Percentiles rank a stretch among this genome's conserved stretches.
Evolutionary conservation across 2,888 invertebrate species (phyloP).

Genomic region (Drosophila fulvimacula): DNA sequence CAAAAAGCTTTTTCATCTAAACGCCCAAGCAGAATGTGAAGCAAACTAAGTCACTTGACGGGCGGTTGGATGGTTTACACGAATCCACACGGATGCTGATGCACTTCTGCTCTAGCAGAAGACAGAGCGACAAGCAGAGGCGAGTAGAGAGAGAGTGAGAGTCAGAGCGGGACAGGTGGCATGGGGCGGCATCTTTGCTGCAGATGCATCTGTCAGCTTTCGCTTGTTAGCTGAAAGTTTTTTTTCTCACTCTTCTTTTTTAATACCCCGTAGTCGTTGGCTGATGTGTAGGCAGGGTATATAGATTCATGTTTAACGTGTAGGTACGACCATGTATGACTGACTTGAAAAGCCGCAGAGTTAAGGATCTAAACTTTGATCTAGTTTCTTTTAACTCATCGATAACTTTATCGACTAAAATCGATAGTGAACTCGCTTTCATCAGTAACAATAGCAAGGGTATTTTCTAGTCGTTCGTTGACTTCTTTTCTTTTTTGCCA

Average conservation of each 20-base stretch:
- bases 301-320: background rate
- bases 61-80: conserved; percentile 2
- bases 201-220: conserved; percentile 42
- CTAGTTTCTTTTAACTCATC: background rate
- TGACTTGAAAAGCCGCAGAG: too few species aligned
- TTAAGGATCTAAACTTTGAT: too few species aligned
- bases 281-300: background rate
- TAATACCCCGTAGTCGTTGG: background rate
- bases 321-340: too few species aligned
- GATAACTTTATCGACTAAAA: background rate
- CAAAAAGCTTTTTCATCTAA: conserved; percentile 38
- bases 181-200: background rate
- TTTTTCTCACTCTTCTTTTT: background rate
- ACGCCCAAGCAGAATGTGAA: conserved; percentile 31
- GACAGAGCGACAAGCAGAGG: background rate
- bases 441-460: too few species aligned
- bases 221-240: conserved; percentile 22
- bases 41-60: conserved; percentile 33
- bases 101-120: conserved; percentile 15
- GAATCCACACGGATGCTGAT: conserved; percentile 16
- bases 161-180: background rate
- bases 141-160: background rate
- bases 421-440: too few species aligned
- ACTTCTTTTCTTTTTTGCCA: conserved; percentile 10
- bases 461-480: background rate